Percentiles rank a stretch among this genome's conserved stretches.
Evolutionary conservation across 2,113 vertebrate genomes (phyloP).

Genomic region (Chaetorhynchus papuensis): DNA sequence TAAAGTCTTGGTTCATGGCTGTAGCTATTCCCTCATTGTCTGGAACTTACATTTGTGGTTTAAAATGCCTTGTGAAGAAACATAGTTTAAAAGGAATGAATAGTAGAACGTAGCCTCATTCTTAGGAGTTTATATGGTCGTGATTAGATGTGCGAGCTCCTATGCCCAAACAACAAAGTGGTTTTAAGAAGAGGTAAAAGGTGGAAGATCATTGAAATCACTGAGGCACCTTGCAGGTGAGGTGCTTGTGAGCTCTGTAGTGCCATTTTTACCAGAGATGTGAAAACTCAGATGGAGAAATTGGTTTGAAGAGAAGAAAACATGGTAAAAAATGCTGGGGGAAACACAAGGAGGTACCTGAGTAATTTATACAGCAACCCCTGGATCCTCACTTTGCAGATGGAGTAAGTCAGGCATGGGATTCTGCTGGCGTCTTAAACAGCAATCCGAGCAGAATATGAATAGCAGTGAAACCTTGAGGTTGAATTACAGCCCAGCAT

Average conservation of each 20-base stretch:
- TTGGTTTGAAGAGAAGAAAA: background rate
- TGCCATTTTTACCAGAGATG: background rate
- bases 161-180: background rate
- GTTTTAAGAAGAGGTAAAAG: background rate
- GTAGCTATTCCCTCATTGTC: background rate
- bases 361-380: background rate
- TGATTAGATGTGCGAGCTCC: background rate
- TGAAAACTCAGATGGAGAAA: background rate
- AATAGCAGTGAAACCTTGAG: conserved; percentile 9
- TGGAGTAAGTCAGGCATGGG: background rate
- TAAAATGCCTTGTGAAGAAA: background rate
- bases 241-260: background rate
- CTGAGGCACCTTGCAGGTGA: background rate
- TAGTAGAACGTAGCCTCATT: background rate
- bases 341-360: background rate
- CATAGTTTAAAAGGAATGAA: background rate
- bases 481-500: conserved; percentile 1
- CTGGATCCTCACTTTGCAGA: background rate
- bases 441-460: background rate
- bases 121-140: background rate
- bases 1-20: background rate
- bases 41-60: background rate
- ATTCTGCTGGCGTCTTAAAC: background rate
- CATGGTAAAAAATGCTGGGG: background rate
- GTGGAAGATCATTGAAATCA: background rate